Conservation (phyloP, 2,797 vertebrate species). For the Alca torda region DNA sequence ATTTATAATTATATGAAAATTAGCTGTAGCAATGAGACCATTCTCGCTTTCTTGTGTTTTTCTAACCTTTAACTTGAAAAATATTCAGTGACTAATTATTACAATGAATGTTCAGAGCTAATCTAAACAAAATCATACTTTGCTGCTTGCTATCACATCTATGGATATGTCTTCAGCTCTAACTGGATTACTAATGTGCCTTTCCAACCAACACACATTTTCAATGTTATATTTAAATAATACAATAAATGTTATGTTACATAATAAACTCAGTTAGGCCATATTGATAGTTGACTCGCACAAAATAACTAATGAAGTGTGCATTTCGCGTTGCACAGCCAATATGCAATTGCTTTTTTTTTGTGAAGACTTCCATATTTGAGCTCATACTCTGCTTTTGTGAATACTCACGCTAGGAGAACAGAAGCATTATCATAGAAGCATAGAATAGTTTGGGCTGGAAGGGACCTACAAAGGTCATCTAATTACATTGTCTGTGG, state of each 20-base stretch:
- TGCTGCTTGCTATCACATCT: background rate
- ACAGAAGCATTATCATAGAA: background rate
- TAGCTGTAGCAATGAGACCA: background rate
- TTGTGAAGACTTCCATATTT: background rate
- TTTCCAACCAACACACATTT: background rate
- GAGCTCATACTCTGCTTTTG: background rate
- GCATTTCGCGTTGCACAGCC: background rate
- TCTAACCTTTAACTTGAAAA: conserved; percentile 22
- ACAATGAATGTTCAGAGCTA: background rate
- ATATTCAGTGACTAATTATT: background rate
- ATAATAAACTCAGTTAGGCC: background rate
- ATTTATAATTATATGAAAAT: background rate
- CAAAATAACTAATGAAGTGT: background rate
- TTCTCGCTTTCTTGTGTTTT: background rate
- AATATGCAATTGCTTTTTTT: background rate
- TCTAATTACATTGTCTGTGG: background rate
- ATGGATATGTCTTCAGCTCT: conserved; percentile 1
- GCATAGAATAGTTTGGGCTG: background rate
- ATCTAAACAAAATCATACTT: background rate
- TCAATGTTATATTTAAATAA: background rate
- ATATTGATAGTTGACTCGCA: background rate
- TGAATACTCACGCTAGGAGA: background rate
- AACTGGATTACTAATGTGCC: conserved; percentile 35
- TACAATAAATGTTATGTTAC: background rate
- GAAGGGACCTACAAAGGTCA: background rate